Base-by-base conservation (phyloP, 2,113 vertebrate species). In the Notarius quadriscutis region DNA sequence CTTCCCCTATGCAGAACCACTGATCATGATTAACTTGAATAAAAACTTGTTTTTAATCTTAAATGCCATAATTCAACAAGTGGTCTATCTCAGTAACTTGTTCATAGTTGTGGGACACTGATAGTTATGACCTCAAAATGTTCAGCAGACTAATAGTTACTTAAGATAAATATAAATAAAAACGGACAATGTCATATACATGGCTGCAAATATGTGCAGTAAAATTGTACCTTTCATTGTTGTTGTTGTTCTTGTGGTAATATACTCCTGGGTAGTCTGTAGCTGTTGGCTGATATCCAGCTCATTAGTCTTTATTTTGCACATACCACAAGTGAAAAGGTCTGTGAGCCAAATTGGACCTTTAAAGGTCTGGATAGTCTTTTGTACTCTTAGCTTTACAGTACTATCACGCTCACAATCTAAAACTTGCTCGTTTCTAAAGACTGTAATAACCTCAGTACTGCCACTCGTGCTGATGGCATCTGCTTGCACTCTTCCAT, bases 401-500 rank as follows among this genome's bases (percentile, higher is more conserved):
- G 50, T 84, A 88, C 69, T 88, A 87, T 55, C 55, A 79, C 72
- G 67, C 84, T 86, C 69, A 50, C 74, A 48, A 83, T 86, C 82
- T 18, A 58, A 88, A 84, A 48, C 30, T 41, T 62, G 78, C 58
- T 55, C 69, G 75, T 63, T 78, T 83, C 74, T 81, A 83, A 75
- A 83, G 83, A 89, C 83, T 81, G 53, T 78, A 85, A 79, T 83
- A 84, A 79, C 81, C 83, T 81, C 87, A 72, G 86, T 51, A 57
- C 62, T 69, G 75, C 75, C 75, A 65, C 57, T 17, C 34, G 79
- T 82, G 85, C 63, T 80, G 79, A 85, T 75, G 69, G 53, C 84
- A 83, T 83, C 22, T 83, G 62, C 79, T 55, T 83, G 75, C 77
- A 69, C 41, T 9, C 50, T 51, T 18, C 8, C 4, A n/a, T 67